phyloP scores from a whole-genome alignment of 1,140 invertebrate genomes.

The Eumaeus atala region DNA sequence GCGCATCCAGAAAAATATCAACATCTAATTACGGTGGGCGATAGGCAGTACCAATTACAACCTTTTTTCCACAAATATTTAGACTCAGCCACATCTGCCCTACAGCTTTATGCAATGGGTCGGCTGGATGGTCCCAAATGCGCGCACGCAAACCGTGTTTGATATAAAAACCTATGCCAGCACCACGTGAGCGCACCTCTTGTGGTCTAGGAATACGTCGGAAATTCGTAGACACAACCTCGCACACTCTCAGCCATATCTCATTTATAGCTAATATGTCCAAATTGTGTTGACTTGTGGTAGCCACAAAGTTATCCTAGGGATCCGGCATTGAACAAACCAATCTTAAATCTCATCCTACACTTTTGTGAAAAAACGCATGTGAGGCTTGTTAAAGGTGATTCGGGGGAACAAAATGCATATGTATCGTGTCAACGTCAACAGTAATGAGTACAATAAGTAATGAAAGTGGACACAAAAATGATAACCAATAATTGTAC shows the following conservation, averaged over 20 bases:
- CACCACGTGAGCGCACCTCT: not conserved
- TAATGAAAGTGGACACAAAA: not conserved
- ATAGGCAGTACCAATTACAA: conserved; percentile 10
- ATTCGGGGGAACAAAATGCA: not conserved
- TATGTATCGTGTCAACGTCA: not conserved
- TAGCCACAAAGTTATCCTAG: not conserved
- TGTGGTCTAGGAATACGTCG: not conserved
- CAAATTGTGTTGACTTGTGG: not conserved
- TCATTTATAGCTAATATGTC: not conserved
- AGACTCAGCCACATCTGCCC: conserved; percentile 1
- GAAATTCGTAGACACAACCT: not conserved
- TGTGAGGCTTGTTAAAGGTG: not conserved
- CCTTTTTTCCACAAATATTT: not conserved
- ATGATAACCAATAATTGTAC: not conserved
- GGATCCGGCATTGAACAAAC: not conserved
- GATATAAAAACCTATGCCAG: conserved; percentile 5
- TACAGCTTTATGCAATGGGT: not conserved
- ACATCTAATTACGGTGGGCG: conserved; percentile 8
- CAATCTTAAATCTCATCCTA: not conserved
- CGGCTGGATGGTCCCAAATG: not conserved
- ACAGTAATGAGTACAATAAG: not conserved
- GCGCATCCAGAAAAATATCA: conserved; percentile 5
- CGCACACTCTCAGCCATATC: not conserved
- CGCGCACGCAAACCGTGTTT: not conserved
- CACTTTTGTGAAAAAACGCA: not conserved